Evolutionary conservation across 2,113 vertebrate species (phyloP).

Genomic region (Garra rufa): DNA sequence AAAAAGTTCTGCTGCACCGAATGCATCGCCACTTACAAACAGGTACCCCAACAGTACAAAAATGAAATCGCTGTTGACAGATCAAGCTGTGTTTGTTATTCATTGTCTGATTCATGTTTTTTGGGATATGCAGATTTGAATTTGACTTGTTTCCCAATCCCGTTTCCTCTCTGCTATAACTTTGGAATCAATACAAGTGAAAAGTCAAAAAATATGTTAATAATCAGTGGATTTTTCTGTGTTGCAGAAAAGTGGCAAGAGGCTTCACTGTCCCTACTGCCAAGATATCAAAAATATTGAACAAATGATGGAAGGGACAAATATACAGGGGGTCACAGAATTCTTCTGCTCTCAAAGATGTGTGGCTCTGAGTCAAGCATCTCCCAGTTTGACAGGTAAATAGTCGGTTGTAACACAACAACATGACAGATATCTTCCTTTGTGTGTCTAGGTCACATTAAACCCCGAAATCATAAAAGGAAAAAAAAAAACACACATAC

Average conservation of each 20-base stretch:
- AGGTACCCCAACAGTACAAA: slow-evolving; percentile 73
- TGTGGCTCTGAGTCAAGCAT: slow-evolving; percentile 78
- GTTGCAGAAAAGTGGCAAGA: slow-evolving; percentile 84
- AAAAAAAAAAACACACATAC: no score
- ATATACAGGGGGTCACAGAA: slow-evolving; percentile 81
- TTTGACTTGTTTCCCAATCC: background rate
- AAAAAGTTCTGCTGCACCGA: slow-evolving; percentile 92
- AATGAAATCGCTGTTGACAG: background rate
- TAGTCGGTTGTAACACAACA: background rate
- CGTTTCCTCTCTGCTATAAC: background rate
- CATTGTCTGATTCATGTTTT: background rate
- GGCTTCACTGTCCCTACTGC: slow-evolving; percentile 83
- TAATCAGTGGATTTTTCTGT: background rate
- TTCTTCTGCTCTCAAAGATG: slow-evolving; percentile 87
- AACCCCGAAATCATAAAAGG: background rate
- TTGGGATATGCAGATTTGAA: background rate
- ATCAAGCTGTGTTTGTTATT: background rate
- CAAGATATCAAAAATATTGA: slow-evolving; percentile 81
- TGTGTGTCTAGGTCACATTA: background rate
- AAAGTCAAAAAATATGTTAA: background rate
- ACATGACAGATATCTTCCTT: background rate
- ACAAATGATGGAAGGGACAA: slow-evolving; percentile 85
- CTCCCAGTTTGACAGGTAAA: slow-evolving; percentile 80
- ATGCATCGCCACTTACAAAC: slow-evolving; percentile 88
- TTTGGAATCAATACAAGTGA: background rate